phyloP scores from a whole-genome alignment of 2,113 vertebrate species.

The Rissa tridactyla region DNA sequence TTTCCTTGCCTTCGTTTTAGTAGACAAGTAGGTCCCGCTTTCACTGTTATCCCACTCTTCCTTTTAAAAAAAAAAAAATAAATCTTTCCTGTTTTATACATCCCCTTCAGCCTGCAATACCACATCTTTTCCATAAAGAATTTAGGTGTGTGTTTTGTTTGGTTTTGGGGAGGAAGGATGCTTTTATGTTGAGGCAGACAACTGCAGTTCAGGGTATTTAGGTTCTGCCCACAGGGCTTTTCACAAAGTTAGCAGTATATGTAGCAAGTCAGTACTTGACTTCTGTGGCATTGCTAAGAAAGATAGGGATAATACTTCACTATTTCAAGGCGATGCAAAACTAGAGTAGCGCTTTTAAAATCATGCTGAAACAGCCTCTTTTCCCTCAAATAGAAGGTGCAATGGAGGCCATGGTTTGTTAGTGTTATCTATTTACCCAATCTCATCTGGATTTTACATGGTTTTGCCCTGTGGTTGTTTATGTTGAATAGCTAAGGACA shows the following conservation, averaged over 20 bases:
- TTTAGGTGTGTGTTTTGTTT: constrained; percentile 12
- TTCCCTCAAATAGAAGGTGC: neutral
- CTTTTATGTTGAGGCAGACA: constrained; percentile 13
- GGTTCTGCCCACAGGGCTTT: constrained; percentile 15
- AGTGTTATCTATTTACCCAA: neutral
- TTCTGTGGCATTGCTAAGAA: neutral
- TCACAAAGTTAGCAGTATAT: neutral
- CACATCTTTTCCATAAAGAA: neutral
- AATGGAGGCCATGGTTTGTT: neutral
- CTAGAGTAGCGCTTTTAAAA: neutral
- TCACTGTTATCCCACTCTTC: neutral
- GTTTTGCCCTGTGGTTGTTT: neutral
- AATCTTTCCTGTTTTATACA: neutral
- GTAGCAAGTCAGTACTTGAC: constrained; percentile 25
- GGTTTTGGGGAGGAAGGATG: constrained; percentile 41
- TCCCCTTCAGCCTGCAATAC: neutral
- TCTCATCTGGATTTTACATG: neutral
- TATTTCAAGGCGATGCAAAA: neutral
- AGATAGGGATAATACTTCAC: neutral
- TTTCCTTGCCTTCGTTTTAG: neutral
- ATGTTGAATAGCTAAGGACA: neutral
- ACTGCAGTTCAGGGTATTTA: constrained; percentile 20
- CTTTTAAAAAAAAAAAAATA: neutral
- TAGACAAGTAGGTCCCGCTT: neutral
- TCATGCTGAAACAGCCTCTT: neutral